Evolutionary conservation across 2,888 invertebrate genomes (phyloP).

Genomic region (Xestoiulus laeticollis): DNA sequence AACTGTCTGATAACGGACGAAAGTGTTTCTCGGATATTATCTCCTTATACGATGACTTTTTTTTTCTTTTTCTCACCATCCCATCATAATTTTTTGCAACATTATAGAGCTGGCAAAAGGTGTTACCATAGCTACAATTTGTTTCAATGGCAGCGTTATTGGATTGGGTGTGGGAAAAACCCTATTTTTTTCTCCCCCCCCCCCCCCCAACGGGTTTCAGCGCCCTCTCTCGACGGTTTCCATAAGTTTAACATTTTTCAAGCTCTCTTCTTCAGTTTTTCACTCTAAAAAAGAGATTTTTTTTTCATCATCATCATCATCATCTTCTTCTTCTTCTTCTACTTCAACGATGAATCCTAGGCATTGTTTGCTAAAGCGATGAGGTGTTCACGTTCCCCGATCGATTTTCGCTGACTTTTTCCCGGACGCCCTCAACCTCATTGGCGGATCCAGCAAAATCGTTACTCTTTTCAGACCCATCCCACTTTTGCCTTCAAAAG

Average conservation of each 20-base stretch:
- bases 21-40: constrained; percentile 9
- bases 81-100: background rate
- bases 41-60: background rate
- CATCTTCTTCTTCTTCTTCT: too few species aligned
- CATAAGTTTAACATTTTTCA: background rate
- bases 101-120: background rate
- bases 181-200: background rate
- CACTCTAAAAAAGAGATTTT: background rate
- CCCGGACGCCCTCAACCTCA: background rate
- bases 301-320: too few species aligned
- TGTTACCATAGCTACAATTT: constrained; percentile 16
- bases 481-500: constrained; percentile 19
- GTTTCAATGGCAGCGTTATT: background rate
- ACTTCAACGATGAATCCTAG: background rate
- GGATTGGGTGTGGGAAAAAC: background rate
- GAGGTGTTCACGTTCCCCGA: constrained; percentile 1
- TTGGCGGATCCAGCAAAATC: background rate
- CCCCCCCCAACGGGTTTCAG: background rate
- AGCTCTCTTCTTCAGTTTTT: background rate
- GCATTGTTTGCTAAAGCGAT: background rate
- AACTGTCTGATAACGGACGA: background rate
- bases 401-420: background rate
- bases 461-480: background rate
- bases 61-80: background rate
- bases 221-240: background rate